Evolutionary conservation across 2,888 invertebrate species (phyloP).

Genomic region (Anodontia alba): DNA sequence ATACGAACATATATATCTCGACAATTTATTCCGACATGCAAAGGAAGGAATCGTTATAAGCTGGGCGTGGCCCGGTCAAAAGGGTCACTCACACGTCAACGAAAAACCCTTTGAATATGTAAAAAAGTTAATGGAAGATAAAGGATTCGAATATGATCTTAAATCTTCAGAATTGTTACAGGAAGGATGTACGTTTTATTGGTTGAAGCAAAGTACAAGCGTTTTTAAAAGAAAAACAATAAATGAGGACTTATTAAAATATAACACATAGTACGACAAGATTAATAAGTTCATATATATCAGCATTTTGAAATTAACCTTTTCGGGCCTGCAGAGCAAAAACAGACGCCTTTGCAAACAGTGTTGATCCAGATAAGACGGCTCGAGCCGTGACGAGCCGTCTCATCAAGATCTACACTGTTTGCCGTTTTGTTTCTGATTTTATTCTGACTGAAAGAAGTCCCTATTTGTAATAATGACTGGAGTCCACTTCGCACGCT

Average conservation of each 20-base stretch:
- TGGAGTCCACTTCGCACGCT: too few relatives aligned
- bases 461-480: too few relatives aligned
- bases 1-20: constrained; percentile 30
- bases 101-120: neutral
- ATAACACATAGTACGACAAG: neutral
- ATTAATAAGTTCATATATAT: too few relatives aligned
- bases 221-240: neutral
- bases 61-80: constrained; percentile 23
- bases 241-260: neutral
- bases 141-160: neutral
- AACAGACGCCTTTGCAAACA: too few relatives aligned
- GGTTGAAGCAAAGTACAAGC: neutral
- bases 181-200: neutral
- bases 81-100: neutral
- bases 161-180: neutral
- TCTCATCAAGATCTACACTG: too few relatives aligned
- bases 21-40: constrained; percentile 37
- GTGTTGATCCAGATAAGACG: too few relatives aligned
- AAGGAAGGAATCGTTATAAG: constrained; percentile 40
- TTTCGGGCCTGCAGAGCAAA: too few relatives aligned
- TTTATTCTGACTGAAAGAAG: too few relatives aligned
- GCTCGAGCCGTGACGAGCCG: too few relatives aligned
- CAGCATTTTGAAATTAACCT: too few relatives aligned
- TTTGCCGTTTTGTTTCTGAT: too few relatives aligned
- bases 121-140: neutral